These are phyloP conservation scores for Gopherus flavomarginatus DNA, from an alignment of 2,113 vertebrate genomes.

Conservation along the genomic window DNA sequence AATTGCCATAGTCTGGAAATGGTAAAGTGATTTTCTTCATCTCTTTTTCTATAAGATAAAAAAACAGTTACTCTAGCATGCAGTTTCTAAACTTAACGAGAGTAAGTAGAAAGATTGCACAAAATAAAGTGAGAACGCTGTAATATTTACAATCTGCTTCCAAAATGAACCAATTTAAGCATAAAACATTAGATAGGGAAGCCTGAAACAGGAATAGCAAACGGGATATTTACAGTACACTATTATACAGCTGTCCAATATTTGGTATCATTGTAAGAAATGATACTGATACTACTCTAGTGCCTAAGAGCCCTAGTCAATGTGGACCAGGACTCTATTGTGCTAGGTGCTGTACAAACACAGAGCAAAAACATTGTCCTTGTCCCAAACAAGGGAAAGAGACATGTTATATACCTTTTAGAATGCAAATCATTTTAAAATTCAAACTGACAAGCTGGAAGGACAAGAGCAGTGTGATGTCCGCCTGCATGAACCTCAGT, in stretches of 20 bases:
- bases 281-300: not conserved
- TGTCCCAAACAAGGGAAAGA: not conserved
- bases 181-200: not conserved
- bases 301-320: not conserved
- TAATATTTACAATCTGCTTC: not conserved
- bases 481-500: not conserved
- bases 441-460: not conserved
- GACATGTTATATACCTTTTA: not conserved
- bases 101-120: not conserved
- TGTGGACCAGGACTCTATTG: not conserved
- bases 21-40: constrained; percentile 65
- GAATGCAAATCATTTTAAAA: not conserved
- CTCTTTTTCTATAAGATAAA: constrained; percentile 76
- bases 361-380: not conserved
- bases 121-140: not conserved
- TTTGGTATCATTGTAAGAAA: not conserved
- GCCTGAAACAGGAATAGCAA: not conserved
- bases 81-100: not conserved
- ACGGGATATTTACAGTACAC: not conserved
- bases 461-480: not conserved
- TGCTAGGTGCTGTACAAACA: not conserved
- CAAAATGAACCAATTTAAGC: constrained; percentile 15
- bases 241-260: not conserved
- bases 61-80: not conserved
- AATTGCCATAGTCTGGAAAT: constrained; percentile 69